A percentile compares a stretch with the other conserved stretches of the same genome.
Conservation (phyloP, 2,888 invertebrate genomes). For the Drosophila neonasuta region DNA sequence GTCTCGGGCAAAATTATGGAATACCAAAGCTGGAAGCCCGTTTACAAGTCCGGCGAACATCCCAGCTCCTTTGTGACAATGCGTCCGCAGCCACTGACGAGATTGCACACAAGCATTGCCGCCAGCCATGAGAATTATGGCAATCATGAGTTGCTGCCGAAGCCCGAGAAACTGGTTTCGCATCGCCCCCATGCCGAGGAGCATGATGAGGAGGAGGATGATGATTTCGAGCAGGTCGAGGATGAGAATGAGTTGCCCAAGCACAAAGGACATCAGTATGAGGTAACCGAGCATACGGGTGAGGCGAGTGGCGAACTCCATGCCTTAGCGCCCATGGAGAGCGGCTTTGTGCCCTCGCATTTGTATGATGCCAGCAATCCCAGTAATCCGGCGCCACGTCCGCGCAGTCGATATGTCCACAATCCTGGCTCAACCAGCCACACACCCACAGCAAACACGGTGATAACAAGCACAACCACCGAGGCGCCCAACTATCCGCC, state of each 20-base stretch:
- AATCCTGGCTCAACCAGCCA: constrained; percentile 12
- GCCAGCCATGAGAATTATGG: constrained; percentile 28
- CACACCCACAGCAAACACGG: not conserved
- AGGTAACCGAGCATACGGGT: constrained; percentile 79
- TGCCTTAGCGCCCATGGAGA: constrained; percentile 47
- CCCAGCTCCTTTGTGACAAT: constrained; percentile 60
- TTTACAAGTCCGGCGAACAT: constrained; percentile 62
- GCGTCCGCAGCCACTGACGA: constrained; percentile 71
- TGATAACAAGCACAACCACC: constrained; percentile 50
- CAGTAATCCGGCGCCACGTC: constrained; percentile 21
- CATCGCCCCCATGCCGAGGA: constrained; percentile 43
- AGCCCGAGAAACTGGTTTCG: constrained; percentile 68
- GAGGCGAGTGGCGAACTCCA: constrained; percentile 71
- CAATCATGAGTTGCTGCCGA: constrained; percentile 64
- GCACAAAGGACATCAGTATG: constrained; percentile 66
- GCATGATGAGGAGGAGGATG: constrained; percentile 54
- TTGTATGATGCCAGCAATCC: constrained; percentile 21
- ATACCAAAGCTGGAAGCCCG: constrained; percentile 79
- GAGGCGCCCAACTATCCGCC: constrained; percentile 79
- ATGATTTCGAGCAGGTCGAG: constrained; percentile 55
- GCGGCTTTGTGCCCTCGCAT: constrained; percentile 66
- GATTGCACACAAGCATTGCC: constrained; percentile 73
- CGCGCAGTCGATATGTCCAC: constrained; percentile 32
- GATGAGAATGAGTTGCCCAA: constrained; percentile 60
- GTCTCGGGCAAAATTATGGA: constrained; percentile 73